Base-by-base conservation (phyloP, 2,113 vertebrate genomes). In the Sorex fumeus region DNA sequence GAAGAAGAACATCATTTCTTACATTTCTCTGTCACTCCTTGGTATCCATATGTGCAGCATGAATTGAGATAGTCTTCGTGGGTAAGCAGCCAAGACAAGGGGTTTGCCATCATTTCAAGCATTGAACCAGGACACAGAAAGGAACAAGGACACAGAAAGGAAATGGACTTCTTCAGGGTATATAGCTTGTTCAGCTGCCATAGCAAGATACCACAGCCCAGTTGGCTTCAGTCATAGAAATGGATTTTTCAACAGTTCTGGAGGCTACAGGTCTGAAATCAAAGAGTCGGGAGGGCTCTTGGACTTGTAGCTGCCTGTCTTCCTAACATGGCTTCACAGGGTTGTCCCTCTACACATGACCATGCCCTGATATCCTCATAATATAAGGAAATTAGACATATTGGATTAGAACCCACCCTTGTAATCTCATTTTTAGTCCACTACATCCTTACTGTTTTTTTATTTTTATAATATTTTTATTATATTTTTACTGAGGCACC, bases 241-340 rank as follows among this genome's bases (percentile, higher is more conserved):
- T 30, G 4, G 27, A 83, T 57, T 70, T 47, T 32, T 18, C 84
- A 12, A n/a, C 18, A 15, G 32, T 84, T 87, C 47, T 43, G 19
- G 57, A 21, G 28, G 25, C n/a, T 70, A 30, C 34, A 36, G 67
- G 47, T 50, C 28, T n/a, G 34, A 72, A 64, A 57, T 47, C 16
- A n/a, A 90, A 28, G 60, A 16, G 11, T 12, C 47, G 25, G 2
- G 16, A 5, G 18, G 30, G 16, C 16, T 60, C 21, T 8, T 4
- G 18, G 18, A 3, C 57, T 60, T 84, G 2, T 3, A 4, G 21
- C 77, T 60, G 47, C 19, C n/a, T 0, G 0, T 43, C 40, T n/a
- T 84, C 40, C 83, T 76, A 60, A 81, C n/a, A 16, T 90, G 21
- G 57, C 75, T 40, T 53, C 79, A 45, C 25, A 25, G 0, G 12